Base-by-base conservation (phyloP, 2,888 invertebrate genomes). In the Mycogona germanica region DNA sequence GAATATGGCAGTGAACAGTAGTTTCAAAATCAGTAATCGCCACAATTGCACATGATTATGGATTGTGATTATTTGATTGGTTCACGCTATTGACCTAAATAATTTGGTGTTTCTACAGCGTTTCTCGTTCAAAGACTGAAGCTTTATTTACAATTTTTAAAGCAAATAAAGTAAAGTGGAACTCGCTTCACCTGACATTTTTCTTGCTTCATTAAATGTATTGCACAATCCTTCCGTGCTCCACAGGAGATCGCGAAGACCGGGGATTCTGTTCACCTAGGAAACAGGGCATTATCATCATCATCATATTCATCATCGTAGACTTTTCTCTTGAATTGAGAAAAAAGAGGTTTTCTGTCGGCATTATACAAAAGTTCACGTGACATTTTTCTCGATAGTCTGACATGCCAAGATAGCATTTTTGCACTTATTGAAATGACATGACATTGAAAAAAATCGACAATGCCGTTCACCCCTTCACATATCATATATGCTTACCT, bases 231-330 rank as follows among this genome's bases (percentile, higher is more conserved):
- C 59, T 28, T 62, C 61, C 26, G 60, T 60, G 7, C 60, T 59
- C 62, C 62, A 62, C 23, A 65, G 49, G 3, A 62, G 48, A 37
- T 58, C 56, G 25, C 60, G 54, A 14, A 64, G 46, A 0, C 63
- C 64, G 5, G 61, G 62, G 19, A 64, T 57, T 3, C 62, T 59
- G 58, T 63, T 62, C 25, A 64, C 58, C 60, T 62, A 19, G 45
- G 45, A 17, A 21, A 29, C 1, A 28, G 21, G 7, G 50, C 12
- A 25, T 56, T 14, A 23, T 23, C 9, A n/a, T n/a, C n/a, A n/a
- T n/a, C n/a, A n/a, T n/a, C 17, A 35, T 17, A 17, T 17, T 14
- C 4, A 17, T 41, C 9, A 7, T 41, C 19, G 19, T 45, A 9
- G 26, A 23, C 12, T 7, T 21, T 5, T 23, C 12, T 21, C n/a